Evolutionary conservation across 2,888 invertebrate genomes (phyloP), one percentile per base, ranked within the genome.

Genomic region (Syrista parreyssii): DNA sequence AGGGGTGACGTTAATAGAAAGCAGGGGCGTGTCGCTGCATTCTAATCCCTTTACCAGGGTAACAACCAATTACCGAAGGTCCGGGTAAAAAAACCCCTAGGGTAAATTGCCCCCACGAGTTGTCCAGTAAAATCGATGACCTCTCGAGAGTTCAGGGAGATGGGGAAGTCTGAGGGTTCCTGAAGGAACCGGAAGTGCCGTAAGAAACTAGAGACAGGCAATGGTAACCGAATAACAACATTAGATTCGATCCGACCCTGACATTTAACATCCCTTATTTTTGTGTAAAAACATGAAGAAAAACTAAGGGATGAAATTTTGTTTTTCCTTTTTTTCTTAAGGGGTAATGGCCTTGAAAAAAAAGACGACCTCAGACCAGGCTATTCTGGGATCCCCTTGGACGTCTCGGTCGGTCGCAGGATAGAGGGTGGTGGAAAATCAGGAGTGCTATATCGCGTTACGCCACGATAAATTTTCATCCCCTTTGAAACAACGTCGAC

Each of bases 41-140:
- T 55, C 77, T 77, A 75, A 77, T 77, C 77, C 77, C 69, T 75
- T 69, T 76, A 55, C 40, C 68, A 69, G 15, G 69, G 74, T 77
- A 74, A 74, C 77, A 77, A 77, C 55, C 55, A 55, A 55, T 55
- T 55, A 55, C 55, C 23, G 23, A 23, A 55, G 23, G 55, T 55
- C 55, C 9, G 55, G 55, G 2, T 23, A 23, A 55, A 55, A 55
- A 1, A 23, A 55, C 2, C 23, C 9, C 23, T 23, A 1, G 55
- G 55, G 23, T 15, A 55, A 55, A 55, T 55, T 55, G 55, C 9
- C 1, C 55, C 23, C 9, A 23, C 55, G 55, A 23, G 55, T 23
- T 55, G 23, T 23, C 23, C 55, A 0, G 9, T 55, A 9, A 15
- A 55, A 6, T 2, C 2, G 55, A 55, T 23, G 55, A 55, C 55